Percentiles rank a stretch among this genome's conserved stretches.
phyloP scores from a whole-genome alignment of 2,113 vertebrate genomes.

The Rallus limicola region DNA sequence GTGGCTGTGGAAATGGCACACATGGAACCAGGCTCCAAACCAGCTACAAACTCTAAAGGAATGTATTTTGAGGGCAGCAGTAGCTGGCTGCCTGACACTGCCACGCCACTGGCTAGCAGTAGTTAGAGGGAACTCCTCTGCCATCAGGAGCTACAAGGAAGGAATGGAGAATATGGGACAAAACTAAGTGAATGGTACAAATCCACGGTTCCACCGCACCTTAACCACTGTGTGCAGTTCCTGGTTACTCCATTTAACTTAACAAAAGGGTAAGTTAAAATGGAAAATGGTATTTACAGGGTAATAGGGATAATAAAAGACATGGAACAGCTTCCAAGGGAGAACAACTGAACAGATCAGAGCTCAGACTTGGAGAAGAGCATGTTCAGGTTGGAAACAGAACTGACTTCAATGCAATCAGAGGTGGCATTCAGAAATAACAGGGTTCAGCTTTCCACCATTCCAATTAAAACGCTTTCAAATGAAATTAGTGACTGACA shows the following conservation, averaged over 20 bases:
- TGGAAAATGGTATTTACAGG: neutral
- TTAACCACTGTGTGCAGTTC: neutral
- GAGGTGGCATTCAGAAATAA: neutral
- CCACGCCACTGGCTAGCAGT: neutral
- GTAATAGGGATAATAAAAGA: neutral
- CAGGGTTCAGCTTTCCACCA: neutral
- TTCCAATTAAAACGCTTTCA: neutral
- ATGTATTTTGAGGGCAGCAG: neutral
- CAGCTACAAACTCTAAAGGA: neutral
- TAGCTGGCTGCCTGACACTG: neutral
- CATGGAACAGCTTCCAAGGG: neutral
- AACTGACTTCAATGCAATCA: neutral
- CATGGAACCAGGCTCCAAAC: neutral
- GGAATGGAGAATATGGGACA: neutral
- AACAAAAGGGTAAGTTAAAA: neutral
- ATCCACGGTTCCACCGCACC: neutral
- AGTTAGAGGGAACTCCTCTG: neutral
- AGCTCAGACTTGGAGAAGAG: neutral
- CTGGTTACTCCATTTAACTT: neutral
- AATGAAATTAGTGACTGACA: neutral
- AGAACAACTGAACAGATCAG: neutral
- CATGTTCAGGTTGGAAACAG: neutral
- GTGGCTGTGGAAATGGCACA: neutral
- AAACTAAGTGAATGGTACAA: neutral
- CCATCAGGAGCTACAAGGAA: neutral